Percentiles rank a stretch among this genome's conserved stretches.
Conservation (phyloP, 2,888 invertebrate genomes). For the Noctua janthina region DNA sequence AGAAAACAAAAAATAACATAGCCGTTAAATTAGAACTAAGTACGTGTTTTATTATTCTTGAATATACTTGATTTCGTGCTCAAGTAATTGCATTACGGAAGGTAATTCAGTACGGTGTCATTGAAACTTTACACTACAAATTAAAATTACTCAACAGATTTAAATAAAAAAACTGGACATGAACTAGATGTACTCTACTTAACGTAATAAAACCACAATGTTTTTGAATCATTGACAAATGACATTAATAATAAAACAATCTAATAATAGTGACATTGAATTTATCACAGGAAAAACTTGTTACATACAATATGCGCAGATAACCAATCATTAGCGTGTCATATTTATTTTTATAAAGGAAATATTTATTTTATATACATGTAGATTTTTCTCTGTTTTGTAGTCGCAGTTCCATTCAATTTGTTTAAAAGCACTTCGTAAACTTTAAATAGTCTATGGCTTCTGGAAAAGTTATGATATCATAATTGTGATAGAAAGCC, state of each 20-base stretch:
- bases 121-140: conserved; percentile 15
- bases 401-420: not conserved
- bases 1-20: conserved; percentile 4
- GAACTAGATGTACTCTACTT: not conserved
- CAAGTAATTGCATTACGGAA: conserved; percentile 11
- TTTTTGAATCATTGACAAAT: conserved; percentile 22
- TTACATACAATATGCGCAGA: conserved; percentile 24
- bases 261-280: conserved; percentile 62
- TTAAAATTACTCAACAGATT: not conserved
- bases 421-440: not conserved
- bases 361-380: conserved; percentile 1
- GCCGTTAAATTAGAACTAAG: not conserved
- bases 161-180: not conserved
- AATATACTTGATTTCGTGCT: not conserved
- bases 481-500: not conserved
- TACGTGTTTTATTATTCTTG: not conserved
- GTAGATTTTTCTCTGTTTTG: not conserved
- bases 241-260: conserved; percentile 27
- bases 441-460: not conserved
- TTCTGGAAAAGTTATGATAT: not conserved
- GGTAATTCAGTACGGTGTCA: conserved; percentile 24
- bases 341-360: conserved; percentile 32
- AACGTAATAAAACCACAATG: conserved; percentile 17
- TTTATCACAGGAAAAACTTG: conserved; percentile 61
- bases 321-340: conserved; percentile 39